Percentiles rank a stretch among this genome's conserved stretches.
These are phyloP conservation scores for Siniperca undulata DNA, from an alignment of 2,797 vertebrate species.

Conservation along the genomic window DNA sequence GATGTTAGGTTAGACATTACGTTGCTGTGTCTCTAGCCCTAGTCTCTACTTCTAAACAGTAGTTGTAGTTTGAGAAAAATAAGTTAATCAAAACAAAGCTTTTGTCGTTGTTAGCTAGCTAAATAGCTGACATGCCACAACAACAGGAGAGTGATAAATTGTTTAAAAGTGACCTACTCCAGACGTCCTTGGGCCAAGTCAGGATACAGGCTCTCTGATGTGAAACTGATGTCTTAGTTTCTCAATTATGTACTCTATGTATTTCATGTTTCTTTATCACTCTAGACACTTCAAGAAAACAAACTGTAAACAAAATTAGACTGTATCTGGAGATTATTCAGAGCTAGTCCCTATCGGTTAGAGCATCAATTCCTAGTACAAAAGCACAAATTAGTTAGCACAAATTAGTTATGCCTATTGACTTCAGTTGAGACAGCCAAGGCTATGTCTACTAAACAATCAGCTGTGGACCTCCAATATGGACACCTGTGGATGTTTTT, in stretches of 20 bases:
- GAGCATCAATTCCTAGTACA: constrained; percentile 6
- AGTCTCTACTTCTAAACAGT: constrained; percentile 23
- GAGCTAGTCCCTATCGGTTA: not conserved
- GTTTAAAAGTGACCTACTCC: constrained; percentile 17
- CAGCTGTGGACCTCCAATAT: constrained; percentile 47
- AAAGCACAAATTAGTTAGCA: constrained; percentile 5
- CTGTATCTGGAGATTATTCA: constrained; percentile 1
- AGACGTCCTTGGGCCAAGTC: constrained; percentile 24
- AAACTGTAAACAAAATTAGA: not conserved
- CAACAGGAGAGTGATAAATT: constrained; percentile 19
- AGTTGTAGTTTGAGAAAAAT: not conserved
- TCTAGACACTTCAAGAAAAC: not conserved
- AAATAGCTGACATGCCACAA: constrained; percentile 10
- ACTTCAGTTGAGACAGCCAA: constrained; percentile 6
- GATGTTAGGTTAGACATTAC: constrained; percentile 40
- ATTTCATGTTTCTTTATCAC: not conserved
- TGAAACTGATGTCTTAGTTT: constrained; percentile 18
- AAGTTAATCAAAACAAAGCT: constrained; percentile 32
- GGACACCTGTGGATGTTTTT: constrained; percentile 28
- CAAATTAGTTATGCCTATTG: not conserved
- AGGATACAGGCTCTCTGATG: constrained; percentile 3
- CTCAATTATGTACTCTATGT: constrained; percentile 14
- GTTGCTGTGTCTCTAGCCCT: constrained; percentile 2
- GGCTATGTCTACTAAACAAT: constrained; percentile 21
- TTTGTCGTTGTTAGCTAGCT: not conserved